Conservation (phyloP, 2,113 vertebrate species). For the Zosterops pallidus region DNA sequence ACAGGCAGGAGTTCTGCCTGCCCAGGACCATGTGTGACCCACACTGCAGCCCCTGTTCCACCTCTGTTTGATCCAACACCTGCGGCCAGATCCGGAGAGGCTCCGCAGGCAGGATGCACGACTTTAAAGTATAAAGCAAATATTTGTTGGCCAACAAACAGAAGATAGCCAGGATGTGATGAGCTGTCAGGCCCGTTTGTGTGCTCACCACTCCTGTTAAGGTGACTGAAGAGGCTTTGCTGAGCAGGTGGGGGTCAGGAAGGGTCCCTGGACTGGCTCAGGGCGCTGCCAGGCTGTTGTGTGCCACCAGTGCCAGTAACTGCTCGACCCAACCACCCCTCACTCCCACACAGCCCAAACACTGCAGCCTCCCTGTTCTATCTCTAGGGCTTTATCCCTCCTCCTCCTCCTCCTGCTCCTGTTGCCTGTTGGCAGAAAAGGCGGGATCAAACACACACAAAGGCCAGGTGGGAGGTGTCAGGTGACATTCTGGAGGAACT, state of each 20-base stretch:
- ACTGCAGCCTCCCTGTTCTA: background rate
- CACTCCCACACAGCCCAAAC: fast-evolving
- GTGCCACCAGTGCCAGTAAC: background rate
- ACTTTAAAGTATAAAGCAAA: background rate
- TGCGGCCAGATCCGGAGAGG: background rate
- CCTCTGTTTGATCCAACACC: background rate
- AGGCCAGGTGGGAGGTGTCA: background rate
- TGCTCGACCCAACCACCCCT: background rate
- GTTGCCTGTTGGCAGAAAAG: background rate
- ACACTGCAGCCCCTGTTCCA: background rate
- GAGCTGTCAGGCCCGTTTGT: background rate
- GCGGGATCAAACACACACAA: background rate
- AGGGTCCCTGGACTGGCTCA: background rate
- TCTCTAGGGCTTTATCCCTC: background rate
- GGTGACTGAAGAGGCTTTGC: background rate
- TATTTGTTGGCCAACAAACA: background rate
- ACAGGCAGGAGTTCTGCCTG: background rate
- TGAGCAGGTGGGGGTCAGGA: background rate
- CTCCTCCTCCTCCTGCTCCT: background rate
- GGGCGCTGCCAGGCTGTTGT: fast-evolving
- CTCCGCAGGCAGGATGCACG: background rate
- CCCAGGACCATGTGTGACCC: background rate
- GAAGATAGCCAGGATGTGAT: background rate
- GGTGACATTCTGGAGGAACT: background rate
- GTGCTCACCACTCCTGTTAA: background rate